A percentile compares a stretch with the other conserved stretches of the same genome.
phyloP scores from a whole-genome alignment of 2,113 vertebrate genomes.

The Dromas ardeola region DNA sequence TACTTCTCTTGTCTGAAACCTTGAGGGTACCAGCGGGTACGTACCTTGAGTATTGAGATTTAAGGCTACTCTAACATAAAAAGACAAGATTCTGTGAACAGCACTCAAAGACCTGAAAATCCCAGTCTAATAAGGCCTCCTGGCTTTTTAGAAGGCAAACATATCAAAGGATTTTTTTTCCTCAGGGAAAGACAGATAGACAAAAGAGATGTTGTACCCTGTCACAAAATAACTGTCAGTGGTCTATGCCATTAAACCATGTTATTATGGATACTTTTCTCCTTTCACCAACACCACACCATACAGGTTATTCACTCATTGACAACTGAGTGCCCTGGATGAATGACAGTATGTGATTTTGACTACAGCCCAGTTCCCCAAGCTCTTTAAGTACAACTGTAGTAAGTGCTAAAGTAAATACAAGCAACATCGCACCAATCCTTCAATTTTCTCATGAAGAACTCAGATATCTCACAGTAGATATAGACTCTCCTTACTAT shows the following conservation, averaged over 20 bases:
- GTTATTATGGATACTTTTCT: not conserved
- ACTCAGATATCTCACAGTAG: no score
- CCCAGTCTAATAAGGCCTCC: not conserved
- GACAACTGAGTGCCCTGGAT: not conserved
- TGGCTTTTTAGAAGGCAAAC: not conserved
- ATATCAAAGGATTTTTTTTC: not conserved
- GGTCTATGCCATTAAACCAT: not conserved
- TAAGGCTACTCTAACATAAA: not conserved
- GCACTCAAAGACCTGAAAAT: not conserved
- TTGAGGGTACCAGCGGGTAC: not conserved
- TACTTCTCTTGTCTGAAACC: not conserved
- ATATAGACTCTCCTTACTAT: not conserved
- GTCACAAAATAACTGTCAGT: not conserved
- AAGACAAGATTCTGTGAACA: not conserved
- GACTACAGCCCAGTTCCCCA: not conserved
- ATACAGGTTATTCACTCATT: accelerated
- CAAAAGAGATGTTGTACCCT: not conserved
- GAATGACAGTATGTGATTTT: accelerated
- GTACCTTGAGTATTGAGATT: not conserved
- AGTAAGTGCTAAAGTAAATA: not conserved
- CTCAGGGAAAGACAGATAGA: not conserved
- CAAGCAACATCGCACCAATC: not conserved
- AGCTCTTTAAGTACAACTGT: no score
- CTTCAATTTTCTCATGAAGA: not conserved
- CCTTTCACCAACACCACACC: not conserved